Evolutionary conservation across 2,888 invertebrate species (phyloP).

Genomic region (Heteromyza rotundicornis): DNA sequence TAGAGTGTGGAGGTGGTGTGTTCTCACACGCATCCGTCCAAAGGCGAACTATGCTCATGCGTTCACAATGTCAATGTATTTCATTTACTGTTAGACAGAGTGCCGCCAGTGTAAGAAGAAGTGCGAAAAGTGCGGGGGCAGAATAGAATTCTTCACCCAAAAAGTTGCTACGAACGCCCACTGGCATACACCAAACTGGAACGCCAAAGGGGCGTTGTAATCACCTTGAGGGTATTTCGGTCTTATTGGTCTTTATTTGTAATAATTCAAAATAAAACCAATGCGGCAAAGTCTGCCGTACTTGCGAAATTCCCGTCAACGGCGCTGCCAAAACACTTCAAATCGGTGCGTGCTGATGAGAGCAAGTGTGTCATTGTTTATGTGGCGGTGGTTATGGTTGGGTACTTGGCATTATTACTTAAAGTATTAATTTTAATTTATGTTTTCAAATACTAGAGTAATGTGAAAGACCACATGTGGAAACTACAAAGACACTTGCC

Average conservation of each 20-base stretch:
- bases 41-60: neutral
- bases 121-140: neutral
- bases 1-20: too few relatives aligned
- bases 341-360: too few relatives aligned
- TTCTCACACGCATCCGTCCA: neutral
- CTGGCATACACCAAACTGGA: neutral
- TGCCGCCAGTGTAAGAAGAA: conserved; percentile 2
- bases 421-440: too few relatives aligned
- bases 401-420: too few relatives aligned
- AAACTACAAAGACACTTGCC: too few relatives aligned
- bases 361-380: too few relatives aligned
- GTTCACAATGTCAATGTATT: too few relatives aligned
- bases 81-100: conserved; percentile 5
- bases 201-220: conserved; percentile 5
- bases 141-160: neutral
- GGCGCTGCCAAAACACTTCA: neutral
- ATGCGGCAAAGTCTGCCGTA: neutral
- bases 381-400: too few relatives aligned
- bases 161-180: neutral
- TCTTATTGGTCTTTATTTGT: neutral
- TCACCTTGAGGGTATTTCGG: conserved; percentile 16
- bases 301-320: neutral
- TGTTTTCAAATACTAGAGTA: too few relatives aligned
- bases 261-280: neutral
- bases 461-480: too few relatives aligned